A percentile compares a stretch with the other conserved stretches of the same genome.
phyloP scores from a whole-genome alignment of 2,113 vertebrate species.

The Anoplopoma fimbria region DNA sequence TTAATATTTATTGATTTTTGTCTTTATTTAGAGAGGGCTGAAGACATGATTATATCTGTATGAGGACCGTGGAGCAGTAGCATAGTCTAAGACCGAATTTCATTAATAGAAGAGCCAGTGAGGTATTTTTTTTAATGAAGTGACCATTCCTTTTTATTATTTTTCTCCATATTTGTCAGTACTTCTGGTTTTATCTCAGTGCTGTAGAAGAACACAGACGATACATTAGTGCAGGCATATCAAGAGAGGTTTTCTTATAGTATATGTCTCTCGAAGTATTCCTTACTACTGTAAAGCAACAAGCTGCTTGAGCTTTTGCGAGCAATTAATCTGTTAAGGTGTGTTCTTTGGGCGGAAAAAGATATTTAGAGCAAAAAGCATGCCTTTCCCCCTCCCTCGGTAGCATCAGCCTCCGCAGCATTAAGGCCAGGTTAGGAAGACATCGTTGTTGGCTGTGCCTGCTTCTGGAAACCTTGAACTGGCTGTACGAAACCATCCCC shows the following conservation, averaged over 20 bases:
- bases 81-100: conserved; percentile 75
- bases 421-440: conserved; percentile 85
- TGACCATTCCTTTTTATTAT: conserved; percentile 21
- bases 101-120: conserved; percentile 30
- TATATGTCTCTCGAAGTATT: not conserved
- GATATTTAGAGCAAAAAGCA: conserved; percentile 80
- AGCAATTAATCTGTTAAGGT: conserved; percentile 84
- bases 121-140: conserved; percentile 32
- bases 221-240: conserved; percentile 12
- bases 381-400: conserved; percentile 80
- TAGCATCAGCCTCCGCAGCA: conserved; percentile 88
- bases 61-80: conserved; percentile 60
- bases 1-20: not conserved
- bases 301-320: conserved; percentile 21
- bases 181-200: conserved; percentile 11
- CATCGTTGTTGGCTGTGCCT: conserved; percentile 95
- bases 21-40: not conserved
- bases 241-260: not conserved
- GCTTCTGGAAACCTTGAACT: conserved; percentile 91
- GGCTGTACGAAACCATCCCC: conserved; percentile 88
- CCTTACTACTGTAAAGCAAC: conserved; percentile 31
- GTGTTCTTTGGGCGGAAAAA: conserved; percentile 17
- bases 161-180: conserved; percentile 19
- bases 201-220: not conserved
- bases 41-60: not conserved